A percentile compares a stretch with the other conserved stretches of the same genome.
These are phyloP conservation scores for Pseudocheirus occidentalis DNA, from an alignment of 2,797 vertebrate species.

Conservation along the genomic window DNA sequence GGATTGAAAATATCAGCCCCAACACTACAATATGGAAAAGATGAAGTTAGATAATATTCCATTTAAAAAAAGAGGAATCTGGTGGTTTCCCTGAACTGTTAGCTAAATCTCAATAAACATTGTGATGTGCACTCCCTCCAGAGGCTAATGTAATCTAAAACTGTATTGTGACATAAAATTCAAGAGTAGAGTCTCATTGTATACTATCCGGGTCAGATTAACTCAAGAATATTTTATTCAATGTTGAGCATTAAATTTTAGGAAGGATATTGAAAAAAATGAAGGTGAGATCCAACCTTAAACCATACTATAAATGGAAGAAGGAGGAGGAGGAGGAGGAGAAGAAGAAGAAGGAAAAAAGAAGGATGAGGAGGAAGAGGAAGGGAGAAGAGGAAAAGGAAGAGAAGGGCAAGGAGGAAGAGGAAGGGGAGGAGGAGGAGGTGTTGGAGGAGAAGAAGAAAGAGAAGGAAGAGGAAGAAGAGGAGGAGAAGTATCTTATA, in stretches of 20 bases:
- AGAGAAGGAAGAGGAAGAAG: too few species aligned
- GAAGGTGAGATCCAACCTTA: background rate
- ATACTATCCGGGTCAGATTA: background rate
- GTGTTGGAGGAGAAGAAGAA: too few species aligned
- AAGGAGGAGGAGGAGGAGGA: too few species aligned
- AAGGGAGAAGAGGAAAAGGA: fast-evolving
- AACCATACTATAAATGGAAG: too few species aligned
- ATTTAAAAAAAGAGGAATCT: background rate
- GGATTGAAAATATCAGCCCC: background rate
- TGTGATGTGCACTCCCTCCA: background rate
- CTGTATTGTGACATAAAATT: background rate
- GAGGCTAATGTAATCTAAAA: background rate
- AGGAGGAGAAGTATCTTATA: too few species aligned
- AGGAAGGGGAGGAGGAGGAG: too few species aligned
- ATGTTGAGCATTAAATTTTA: background rate
- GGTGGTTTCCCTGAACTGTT: background rate
- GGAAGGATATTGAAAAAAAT: background rate
- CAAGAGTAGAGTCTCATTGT: background rate
- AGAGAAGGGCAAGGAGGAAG: too few species aligned
- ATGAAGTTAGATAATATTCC: background rate
- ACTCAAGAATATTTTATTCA: background rate
- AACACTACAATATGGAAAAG: background rate
- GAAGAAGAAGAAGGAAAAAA: too few species aligned
- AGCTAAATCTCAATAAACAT: background rate
- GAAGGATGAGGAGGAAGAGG: too few species aligned